A percentile compares a stretch with the other conserved stretches of the same genome.
Conservation (phyloP, 37 sponge, comb jelly and placozoan species). For the Lycopodina hypogea region DNA sequence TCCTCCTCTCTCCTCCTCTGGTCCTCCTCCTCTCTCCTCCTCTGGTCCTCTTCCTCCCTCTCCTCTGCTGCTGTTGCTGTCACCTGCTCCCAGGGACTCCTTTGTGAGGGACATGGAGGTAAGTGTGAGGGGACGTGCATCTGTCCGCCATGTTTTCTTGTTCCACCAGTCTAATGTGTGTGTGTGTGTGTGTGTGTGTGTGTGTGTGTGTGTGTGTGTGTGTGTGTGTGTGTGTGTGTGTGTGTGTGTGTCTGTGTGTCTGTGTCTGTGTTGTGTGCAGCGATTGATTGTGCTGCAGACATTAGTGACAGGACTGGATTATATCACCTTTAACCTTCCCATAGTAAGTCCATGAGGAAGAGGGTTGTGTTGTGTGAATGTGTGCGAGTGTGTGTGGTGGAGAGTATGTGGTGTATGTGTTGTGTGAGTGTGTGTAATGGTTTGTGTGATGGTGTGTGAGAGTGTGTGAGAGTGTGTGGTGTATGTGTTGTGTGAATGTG, state of each 20-base stretch:
- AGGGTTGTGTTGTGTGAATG: no score
- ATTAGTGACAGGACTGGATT: constrained; percentile 71
- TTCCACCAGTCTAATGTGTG: no score
- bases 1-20: background rate
- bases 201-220: no score
- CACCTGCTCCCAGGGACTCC: constrained; percentile 43
- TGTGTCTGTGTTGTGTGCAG: constrained; percentile 26
- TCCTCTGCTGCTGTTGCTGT: background rate
- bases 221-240: no score
- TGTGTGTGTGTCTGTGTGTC: no score
- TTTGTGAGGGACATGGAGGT: constrained; percentile 61
- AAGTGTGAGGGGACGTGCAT: background rate
- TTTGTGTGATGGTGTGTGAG: no score
- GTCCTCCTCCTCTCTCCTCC: background rate
- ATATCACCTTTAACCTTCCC: constrained; percentile 57
- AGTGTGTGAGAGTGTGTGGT: no score
- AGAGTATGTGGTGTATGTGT: no score
- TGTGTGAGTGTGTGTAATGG: no score
- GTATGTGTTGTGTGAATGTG: no score
- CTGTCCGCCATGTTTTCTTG: background rate
- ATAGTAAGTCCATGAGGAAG: constrained; percentile 24
- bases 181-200: no score
- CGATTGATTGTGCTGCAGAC: constrained; percentile 56
- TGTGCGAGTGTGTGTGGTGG: no score
- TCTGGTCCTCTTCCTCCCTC: background rate